phyloP scores from a whole-genome alignment of 2,113 vertebrate species.

The Leptocoma aspasia region DNA sequence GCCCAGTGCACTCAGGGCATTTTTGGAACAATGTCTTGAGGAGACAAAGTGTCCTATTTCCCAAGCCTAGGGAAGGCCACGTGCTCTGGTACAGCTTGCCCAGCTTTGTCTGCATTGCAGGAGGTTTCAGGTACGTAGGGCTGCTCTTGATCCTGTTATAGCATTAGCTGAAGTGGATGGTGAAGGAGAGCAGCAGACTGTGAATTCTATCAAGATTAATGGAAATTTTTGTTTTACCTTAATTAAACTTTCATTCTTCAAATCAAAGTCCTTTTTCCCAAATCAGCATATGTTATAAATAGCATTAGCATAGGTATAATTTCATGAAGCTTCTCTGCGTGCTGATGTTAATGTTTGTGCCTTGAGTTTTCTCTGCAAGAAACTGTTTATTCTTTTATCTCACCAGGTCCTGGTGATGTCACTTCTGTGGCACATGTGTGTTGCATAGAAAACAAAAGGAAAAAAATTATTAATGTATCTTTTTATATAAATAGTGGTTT shows the following conservation, averaged over 20 bases:
- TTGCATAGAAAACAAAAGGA: neutral
- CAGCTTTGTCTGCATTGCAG: neutral
- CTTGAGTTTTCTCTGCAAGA: neutral
- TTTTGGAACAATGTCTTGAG: neutral
- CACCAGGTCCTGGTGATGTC: neutral
- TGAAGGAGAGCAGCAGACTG: neutral
- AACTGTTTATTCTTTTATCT: neutral
- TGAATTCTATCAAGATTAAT: conserved; percentile 33
- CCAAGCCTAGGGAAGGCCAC: neutral
- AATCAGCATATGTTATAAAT: neutral
- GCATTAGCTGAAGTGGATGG: neutral
- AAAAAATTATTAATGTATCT: neutral
- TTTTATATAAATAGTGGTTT: neutral
- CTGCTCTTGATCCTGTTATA: neutral
- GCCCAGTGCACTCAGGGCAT: neutral
- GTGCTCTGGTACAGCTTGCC: neutral
- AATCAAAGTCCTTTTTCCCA: neutral
- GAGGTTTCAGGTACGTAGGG: neutral
- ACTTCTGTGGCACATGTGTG: neutral
- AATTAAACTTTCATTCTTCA: conserved; percentile 12
- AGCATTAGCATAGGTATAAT: neutral
- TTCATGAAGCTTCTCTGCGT: neutral
- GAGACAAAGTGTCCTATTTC: neutral
- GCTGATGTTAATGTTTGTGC: neutral
- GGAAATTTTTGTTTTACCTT: conserved; percentile 22